Base-by-base conservation (phyloP, 2,797 vertebrate species). In the Oceanodroma leucorhoa region DNA sequence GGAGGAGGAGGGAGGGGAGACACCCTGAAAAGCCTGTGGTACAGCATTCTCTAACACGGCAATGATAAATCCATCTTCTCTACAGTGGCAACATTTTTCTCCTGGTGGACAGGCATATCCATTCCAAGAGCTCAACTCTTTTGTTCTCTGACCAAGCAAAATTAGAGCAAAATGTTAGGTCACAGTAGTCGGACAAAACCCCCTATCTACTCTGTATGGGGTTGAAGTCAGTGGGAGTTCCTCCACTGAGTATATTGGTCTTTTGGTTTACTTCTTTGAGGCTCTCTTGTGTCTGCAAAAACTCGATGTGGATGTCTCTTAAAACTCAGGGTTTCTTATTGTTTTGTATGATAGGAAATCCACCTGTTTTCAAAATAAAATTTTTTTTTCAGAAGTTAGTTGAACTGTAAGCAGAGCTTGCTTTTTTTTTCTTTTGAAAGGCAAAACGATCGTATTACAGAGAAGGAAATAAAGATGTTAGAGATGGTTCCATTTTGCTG, bases 381-480 rank as follows among this genome's bases (percentile, higher is more conserved):
- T 21, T 5, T 50, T 67, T 80, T 70, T 62, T 46, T 46, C 7
- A 26, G 40, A 26, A 79, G 18, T 18, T 38, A 41, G n/a, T 58
- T 77, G 41, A 91, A 53, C 19, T 48, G 21, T 11, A 43, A 50
- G 32, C 19, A 69, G 14, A 45, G 10, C 11, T 30, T 32, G 53
- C 8, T 29, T 19, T 19, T 43, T 43, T 43, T 43, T 43, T 43
- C 19, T 43, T 78, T 61, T 32, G 34, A 69, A 77, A 66, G 23
- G 51, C 27, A 51, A 62, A 88, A 51, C 0, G 8, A 62, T 65
- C 0, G 0, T 40, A 16, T 58, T 78, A 41, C 23, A 67, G 65
- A 38, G 46, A 57, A 78, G 41, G 11, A 51, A 94, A 96, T 85
- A 70, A 83, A 94, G 87, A 93, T 75, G 72, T 93, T 60, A 41